Conservation (phyloP, 1,140 invertebrate species). For the Drosophila sucinea region DNA sequence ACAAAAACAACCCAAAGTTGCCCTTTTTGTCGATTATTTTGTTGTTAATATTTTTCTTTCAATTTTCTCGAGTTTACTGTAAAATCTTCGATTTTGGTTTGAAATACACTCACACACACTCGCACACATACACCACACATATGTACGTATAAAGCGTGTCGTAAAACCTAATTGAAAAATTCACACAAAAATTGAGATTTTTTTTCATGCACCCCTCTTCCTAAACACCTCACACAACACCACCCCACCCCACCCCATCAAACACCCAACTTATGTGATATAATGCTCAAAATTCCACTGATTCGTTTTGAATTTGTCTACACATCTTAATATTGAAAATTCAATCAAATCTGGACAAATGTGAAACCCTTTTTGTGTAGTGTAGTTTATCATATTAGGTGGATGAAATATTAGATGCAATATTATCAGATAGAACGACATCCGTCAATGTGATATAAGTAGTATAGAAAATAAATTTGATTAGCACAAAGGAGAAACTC, state of each 20-base stretch:
- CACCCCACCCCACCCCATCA: background rate
- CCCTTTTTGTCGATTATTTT: background rate
- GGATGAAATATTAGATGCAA: background rate
- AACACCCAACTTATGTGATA: background rate
- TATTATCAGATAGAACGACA: too few species aligned
- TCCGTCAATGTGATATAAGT: too few species aligned
- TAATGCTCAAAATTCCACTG: background rate
- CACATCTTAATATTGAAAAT: too few species aligned
- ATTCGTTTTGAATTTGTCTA: background rate
- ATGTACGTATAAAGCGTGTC: background rate
- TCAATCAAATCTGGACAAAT: too few species aligned
- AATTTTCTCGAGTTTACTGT: background rate
- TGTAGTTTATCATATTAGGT: background rate
- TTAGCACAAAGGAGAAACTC: too few species aligned
- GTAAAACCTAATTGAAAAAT: slow-evolving; percentile 4
- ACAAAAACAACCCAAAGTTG: slow-evolving; percentile 1
- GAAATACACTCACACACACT: background rate
- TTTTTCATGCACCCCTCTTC: background rate
- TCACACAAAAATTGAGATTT: slow-evolving; percentile 1
- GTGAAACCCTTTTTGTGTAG: background rate
- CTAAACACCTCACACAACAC: background rate
- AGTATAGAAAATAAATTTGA: too few species aligned
- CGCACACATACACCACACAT: background rate
- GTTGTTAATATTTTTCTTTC: background rate
- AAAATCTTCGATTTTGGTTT: background rate